phyloP scores from a whole-genome alignment of 2,113 vertebrate species.

The Ancistrus triradiatus region DNA sequence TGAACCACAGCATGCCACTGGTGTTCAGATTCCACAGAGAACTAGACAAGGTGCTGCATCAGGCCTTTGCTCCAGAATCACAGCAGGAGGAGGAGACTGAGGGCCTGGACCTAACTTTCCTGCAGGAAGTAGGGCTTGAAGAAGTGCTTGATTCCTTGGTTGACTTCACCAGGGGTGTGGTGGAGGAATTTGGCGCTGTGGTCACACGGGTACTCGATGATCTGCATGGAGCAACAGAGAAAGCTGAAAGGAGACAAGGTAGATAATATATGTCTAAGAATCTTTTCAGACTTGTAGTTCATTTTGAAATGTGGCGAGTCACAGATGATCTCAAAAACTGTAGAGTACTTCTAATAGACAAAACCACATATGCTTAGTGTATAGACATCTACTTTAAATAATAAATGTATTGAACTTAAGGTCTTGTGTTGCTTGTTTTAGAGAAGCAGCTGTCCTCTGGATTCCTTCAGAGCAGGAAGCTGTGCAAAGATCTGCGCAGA shows the following conservation, averaged over 20 bases:
- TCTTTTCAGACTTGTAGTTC: no score
- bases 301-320: no score
- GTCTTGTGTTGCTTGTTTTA: constrained; percentile 34
- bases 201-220: constrained; percentile 68
- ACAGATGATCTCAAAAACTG: no score
- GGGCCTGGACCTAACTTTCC: constrained; percentile 46
- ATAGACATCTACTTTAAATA: not conserved
- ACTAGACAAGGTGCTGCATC: constrained; percentile 76
- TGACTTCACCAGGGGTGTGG: constrained; percentile 77
- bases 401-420: not conserved
- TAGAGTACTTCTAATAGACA: no score
- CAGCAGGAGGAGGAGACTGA: constrained; percentile 43
- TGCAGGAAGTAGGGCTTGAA: constrained; percentile 70
- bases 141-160: constrained; percentile 76
- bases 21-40: constrained; percentile 73
- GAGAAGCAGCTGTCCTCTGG: constrained; percentile 49
- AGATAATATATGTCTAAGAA: no score
- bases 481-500: constrained; percentile 69
- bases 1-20: constrained; percentile 70
- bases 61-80: constrained; percentile 66
- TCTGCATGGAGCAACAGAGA: constrained; percentile 50
- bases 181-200: constrained; percentile 74
- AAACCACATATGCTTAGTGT: no score
- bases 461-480: constrained; percentile 57
- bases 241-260: constrained; percentile 52